These are phyloP conservation scores for Agelastica alni DNA, from an alignment of 2,888 invertebrate species.

Conservation along the genomic window DNA sequence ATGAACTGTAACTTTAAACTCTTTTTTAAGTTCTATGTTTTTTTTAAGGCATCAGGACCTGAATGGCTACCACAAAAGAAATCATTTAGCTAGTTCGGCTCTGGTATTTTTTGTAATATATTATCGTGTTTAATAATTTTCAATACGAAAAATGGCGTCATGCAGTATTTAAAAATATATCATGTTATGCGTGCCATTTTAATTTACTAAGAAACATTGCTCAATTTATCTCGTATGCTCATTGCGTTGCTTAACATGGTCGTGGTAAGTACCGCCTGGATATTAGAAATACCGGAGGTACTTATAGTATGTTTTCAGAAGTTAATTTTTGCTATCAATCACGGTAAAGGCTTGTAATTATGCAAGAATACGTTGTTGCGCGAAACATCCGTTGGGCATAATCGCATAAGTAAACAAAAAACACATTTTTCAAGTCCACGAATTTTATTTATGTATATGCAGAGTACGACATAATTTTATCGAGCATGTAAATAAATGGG, in stretches of 20 bases:
- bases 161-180: too few relatives aligned
- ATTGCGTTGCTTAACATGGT: slow-evolving; percentile 6
- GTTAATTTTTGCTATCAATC: not conserved
- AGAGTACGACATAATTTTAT: too few relatives aligned
- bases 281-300: slow-evolving; percentile 12
- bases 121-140: too few relatives aligned
- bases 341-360: not conserved
- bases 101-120: too few relatives aligned
- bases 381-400: not conserved
- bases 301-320: slow-evolving; percentile 3
- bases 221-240: slow-evolving; percentile 11
- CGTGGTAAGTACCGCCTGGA: slow-evolving; percentile 5
- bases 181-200: slow-evolving; percentile 14
- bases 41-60: too few relatives aligned
- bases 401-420: not conserved
- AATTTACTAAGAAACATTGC: slow-evolving; percentile 5
- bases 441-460: too few relatives aligned
- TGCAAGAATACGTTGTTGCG: not conserved
- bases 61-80: too few relatives aligned
- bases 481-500: too few relatives aligned
- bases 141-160: too few relatives aligned
- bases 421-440: not conserved
- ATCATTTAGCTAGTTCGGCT: too few relatives aligned
- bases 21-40: too few relatives aligned
- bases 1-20: too few relatives aligned